Conservation (phyloP, 2,888 invertebrate species). For the Zhuqinia jingwanae region DNA sequence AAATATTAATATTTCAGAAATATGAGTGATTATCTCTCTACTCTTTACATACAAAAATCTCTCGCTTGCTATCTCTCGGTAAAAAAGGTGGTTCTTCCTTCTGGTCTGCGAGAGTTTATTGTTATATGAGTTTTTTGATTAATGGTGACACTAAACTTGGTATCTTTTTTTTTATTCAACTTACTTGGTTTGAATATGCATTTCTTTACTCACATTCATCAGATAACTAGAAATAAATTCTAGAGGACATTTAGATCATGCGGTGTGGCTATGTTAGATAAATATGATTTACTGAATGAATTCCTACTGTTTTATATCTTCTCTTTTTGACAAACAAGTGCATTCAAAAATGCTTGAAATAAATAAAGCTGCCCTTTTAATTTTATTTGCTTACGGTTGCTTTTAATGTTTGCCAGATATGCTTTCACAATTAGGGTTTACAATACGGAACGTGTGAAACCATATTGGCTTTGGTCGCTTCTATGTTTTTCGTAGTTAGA, state of each 20-base stretch:
- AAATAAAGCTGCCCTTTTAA: slow-evolving; percentile 81
- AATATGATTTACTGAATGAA: slow-evolving; percentile 41
- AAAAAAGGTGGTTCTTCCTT: no score
- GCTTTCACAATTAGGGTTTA: neutral
- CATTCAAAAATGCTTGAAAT: slow-evolving; percentile 83
- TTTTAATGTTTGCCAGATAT: no score
- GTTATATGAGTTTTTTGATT: slow-evolving; percentile 1
- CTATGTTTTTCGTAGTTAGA: neutral
- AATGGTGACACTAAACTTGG: slow-evolving; percentile 34
- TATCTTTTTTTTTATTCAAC: neutral
- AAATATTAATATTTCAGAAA: no score
- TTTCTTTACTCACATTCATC: neutral
- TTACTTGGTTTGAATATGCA: neutral
- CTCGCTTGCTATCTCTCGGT: no score
- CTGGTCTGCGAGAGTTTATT: no score
- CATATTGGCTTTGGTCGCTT: neutral
- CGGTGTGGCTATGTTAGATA: neutral
- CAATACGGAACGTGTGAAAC: neutral
- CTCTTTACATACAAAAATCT: no score
- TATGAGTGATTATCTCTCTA: no score
- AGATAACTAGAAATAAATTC: slow-evolving; percentile 36
- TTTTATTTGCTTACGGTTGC: neutral
- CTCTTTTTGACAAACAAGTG: no score
- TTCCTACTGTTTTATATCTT: slow-evolving; percentile 28
- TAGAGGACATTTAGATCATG: slow-evolving; percentile 16